These are phyloP conservation scores for Drosophila neotestacea DNA, from an alignment of 2,888 invertebrate species.

Conservation along the genomic window DNA sequence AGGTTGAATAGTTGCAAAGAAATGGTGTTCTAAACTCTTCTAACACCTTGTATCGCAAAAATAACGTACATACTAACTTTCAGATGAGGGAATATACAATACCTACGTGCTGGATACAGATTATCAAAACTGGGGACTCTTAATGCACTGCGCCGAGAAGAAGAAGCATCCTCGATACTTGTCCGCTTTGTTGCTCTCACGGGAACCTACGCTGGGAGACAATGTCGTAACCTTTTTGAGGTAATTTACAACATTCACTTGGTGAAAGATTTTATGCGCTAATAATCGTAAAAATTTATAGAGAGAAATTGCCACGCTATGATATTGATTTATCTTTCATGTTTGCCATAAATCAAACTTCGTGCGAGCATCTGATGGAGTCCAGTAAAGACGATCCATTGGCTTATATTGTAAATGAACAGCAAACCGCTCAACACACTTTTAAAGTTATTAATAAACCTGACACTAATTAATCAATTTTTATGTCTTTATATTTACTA, in stretches of 20 bases:
- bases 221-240: constrained; percentile 86
- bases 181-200: constrained; percentile 92
- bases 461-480: constrained; percentile 1
- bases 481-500: neutral
- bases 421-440: constrained; percentile 73
- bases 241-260: constrained; percentile 54
- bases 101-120: constrained; percentile 94
- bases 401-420: constrained; percentile 82
- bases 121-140: constrained; percentile 92
- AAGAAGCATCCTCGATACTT: constrained; percentile 91
- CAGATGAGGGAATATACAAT: constrained; percentile 95
- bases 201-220: constrained; percentile 86
- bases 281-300: constrained; percentile 46
- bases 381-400: constrained; percentile 82
- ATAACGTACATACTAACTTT: constrained; percentile 52
- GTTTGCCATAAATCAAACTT: constrained; percentile 92
- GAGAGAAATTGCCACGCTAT: constrained; percentile 87
- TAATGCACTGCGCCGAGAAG: constrained; percentile 95
- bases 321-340: constrained; percentile 94
- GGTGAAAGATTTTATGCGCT: neutral
- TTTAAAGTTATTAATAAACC: constrained; percentile 78
- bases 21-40: too few relatives aligned
- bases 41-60: too few relatives aligned
- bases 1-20: too few relatives aligned
- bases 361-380: constrained; percentile 85